These are phyloP conservation scores for Leucophenga montana DNA, from an alignment of 2,888 invertebrate genomes.

Conservation along the genomic window DNA sequence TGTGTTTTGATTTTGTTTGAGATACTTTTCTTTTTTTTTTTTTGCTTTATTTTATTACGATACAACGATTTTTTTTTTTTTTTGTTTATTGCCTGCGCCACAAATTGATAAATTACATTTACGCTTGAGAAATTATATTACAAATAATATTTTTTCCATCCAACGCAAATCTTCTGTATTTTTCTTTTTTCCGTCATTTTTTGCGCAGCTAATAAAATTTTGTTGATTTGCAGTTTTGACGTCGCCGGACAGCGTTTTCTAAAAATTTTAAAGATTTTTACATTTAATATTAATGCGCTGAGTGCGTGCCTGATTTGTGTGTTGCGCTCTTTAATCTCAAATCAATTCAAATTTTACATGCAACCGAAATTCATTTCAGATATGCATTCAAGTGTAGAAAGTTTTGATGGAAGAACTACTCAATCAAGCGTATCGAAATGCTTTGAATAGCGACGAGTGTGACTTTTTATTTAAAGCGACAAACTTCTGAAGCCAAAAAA, in stretches of 20 bases:
- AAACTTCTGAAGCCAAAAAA: no score
- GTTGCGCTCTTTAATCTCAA: conserved; percentile 25
- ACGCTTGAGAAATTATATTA: conserved; percentile 66
- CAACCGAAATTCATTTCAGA: neutral
- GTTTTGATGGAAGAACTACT: neutral
- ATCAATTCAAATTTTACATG: neutral
- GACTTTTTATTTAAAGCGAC: neutral
- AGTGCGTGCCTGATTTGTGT: conserved; percentile 39
- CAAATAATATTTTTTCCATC: conserved; percentile 46
- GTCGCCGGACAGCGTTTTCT: neutral
- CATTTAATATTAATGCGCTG: conserved; percentile 48
- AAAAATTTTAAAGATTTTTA: conserved; percentile 32
- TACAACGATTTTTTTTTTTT: conserved; percentile 3
- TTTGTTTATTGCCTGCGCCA: conserved; percentile 19
- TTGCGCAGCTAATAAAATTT: conserved; percentile 1
- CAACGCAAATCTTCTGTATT: no score
- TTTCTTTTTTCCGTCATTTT: conserved; percentile 38
- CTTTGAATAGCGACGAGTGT: conserved; percentile 1
- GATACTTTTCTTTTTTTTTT: conserved; percentile 26
- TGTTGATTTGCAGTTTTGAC: neutral
- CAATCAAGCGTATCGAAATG: conserved; percentile 1
- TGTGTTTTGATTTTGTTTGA: conserved; percentile 40
- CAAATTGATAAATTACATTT: conserved; percentile 69
- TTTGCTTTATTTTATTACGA: neutral
- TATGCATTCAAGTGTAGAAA: neutral